Base-by-base conservation (phyloP, 2,797 vertebrate genomes). In the Atherinosoma microstoma region DNA sequence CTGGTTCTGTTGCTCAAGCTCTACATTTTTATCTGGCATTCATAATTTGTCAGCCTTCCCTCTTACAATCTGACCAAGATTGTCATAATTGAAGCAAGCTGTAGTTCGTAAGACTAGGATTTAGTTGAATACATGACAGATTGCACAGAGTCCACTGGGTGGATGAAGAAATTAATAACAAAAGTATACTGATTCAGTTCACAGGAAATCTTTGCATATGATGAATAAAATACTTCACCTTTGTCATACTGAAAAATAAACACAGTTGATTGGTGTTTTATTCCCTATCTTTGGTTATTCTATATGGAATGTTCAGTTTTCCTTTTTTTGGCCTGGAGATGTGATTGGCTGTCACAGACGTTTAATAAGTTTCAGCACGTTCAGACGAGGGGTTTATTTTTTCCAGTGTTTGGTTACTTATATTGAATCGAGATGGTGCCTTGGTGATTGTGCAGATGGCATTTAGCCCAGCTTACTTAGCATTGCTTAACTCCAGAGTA, bases 141-240 rank as follows among this genome's bases (percentile, higher is more conserved):
- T 47, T 47, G 38, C n/a, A 60, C 56, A 27, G 61, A 60, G n/a
- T 73, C 2, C 45, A 47, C 45, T n/a, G 47, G 9, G 47, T 49
- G 20, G 8, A 49, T 22, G 47, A 22, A 49, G 47, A 22, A n/a
- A 49, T n/a, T 18, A 69, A 2, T 47, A 35, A 58, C 69, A 73
- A 56, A 27, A 58, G 75, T 84, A 79, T 57, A 71, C 9, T 34
- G 38, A 67, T 74, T 80, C 30, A 65, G 9, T 73, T 36, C 24
- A 59, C 2, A 80, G 29, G 75, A 78, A 83, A 87, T 79, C 58
- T 83, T 49, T 72, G 75, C 49, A 70, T 59, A 7, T 51, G 34
- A 69, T 65, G 15, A 9, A 67, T 47, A 76, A 72, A 76, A 63
- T 57, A 18, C 6, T 65, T 76, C 18, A 3, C 40, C 20, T 47